Evolutionary conservation across 2,888 invertebrate species (phyloP), one percentile per base, ranked within the genome.

Genomic region (Eupithecia abbreviata): DNA sequence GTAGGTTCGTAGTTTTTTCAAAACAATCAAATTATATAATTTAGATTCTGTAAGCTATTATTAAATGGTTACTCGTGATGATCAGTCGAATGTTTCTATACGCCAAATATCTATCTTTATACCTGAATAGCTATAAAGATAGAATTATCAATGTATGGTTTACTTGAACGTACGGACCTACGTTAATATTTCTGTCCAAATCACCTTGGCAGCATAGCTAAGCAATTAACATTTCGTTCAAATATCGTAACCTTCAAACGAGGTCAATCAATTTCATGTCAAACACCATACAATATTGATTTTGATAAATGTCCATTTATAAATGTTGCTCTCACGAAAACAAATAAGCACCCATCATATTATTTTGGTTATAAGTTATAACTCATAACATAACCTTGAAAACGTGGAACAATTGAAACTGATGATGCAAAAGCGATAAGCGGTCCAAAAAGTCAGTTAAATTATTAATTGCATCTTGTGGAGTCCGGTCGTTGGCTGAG

Each of bases 211-310:
- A 85, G 85, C 83, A 85, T 81, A 85, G 82, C 82, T 77, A 82
- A 81, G 84, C 85, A 85, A 88, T 88, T 89, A 89, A 85, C 87
- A 88, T 90, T 91, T 90, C 82, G 81, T 83, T 85, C 84, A 86
- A 89, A 88, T 83, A 85, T 82, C 85, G 85, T 86, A 88, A 87
- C 88, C 89, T 90, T 89, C 85, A 65, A 71, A 80, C 81, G 82
- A 88, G 85, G 85, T 84, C 83, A 75, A 83, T 82, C 77, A 78
- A 71, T 72, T 74, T 62, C 62, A 79, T 47, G 69, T 69, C 69
- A 81, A 83, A 80, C 78, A 75, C 78, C 75, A 79, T 42, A 66
- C 42, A 43, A 66, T 45, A 45, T 68, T 81, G 65, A 76, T 78
- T 76, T 70, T 71, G n/a, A 71, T 55, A 18, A 42, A 51, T 51